Evolutionary conservation across 2,113 vertebrate species (phyloP).

Genomic region (Ptyas mucosa): DNA sequence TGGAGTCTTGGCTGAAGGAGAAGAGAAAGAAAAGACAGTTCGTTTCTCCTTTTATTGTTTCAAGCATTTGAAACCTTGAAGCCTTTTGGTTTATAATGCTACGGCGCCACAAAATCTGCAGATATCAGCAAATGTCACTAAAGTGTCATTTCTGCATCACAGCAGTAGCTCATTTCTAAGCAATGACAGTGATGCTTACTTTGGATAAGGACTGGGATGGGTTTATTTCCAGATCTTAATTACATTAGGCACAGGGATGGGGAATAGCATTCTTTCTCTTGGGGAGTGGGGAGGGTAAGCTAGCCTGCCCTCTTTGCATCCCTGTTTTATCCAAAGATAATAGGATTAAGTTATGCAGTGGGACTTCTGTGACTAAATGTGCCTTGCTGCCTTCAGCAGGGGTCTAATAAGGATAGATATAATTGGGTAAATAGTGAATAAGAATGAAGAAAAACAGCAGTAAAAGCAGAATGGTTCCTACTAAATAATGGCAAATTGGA

Average conservation of each 20-base stretch:
- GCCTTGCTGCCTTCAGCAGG: conserved; percentile 74
- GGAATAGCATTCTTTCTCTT: conserved; percentile 62
- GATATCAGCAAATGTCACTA: conserved; percentile 70
- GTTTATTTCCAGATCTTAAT: conserved; percentile 79
- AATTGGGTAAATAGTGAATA: conserved; percentile 76
- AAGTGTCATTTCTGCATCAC: conserved; percentile 73
- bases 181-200: conserved; percentile 72
- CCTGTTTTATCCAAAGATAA: conserved; percentile 75
- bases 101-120: conserved; percentile 53
- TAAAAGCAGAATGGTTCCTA: conserved; percentile 65
- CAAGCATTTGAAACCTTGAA: conserved; percentile 57
- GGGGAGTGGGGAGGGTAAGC: conserved; percentile 45
- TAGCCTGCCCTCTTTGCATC: conserved; percentile 65
- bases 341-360: conserved; percentile 78
- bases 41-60: conserved; percentile 44
- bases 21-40: conserved; percentile 20
- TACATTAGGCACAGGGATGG: conserved; percentile 74
- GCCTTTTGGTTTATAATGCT: conserved; percentile 48
- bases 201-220: conserved; percentile 72
- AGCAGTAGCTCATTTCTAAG: conserved; percentile 70
- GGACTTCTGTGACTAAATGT: conserved; percentile 73
- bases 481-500: conserved; percentile 74
- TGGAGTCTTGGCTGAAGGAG: background rate
- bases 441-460: conserved; percentile 64
- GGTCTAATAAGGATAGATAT: conserved; percentile 80